Evolutionary conservation across 2,888 invertebrate species (phyloP), one percentile per base, ranked within the genome.

Genomic region (Dascillus cervinus): DNA sequence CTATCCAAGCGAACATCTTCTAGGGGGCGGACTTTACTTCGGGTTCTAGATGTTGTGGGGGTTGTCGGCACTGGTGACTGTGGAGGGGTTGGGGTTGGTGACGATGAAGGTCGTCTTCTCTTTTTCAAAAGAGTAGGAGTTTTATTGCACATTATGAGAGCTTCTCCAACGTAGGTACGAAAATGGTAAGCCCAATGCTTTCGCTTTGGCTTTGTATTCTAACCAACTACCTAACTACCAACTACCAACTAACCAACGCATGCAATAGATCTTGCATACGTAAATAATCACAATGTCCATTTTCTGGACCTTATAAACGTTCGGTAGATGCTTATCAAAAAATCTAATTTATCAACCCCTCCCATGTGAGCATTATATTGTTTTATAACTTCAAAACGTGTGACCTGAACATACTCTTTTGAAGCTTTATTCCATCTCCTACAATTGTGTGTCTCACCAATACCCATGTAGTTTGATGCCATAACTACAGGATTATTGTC

Each of bases 301-400:
- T 47, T 47, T 17, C 31, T 34, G 6, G 37, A 41, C 9, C 47
- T 31, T 22, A 53, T 47, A 29, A 36, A 45, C 10, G 43, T 44
- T 21, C 50, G 9, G 30, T 53, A 54, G 13, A 49, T 31, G n/a
- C 35, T 44, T 3, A 53, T 38, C 24, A 52, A 39, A 34, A 47
- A 43, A 35, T 52, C 48, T 6, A 46, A 12, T 24, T 48, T 41
- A 35, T 55, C 52, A 3, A 53, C 52, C 6, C 50, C 54, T 6
- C 54, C 53, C 54, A 53, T 56, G 13, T 35, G 28, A 13, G 33
- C 24, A 29, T 55, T 56, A 26, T 52, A 35, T 10, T 25, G 3
- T 33, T 36, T 37, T 12, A 51, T 39, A 11, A 46, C 41, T 39
- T 49, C 41, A 11, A 50, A 46, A 22, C 47, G 33, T 15, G 14